Evolutionary conservation across 2,888 invertebrate species (phyloP).

Genomic region (Plemyria rubiginata): DNA sequence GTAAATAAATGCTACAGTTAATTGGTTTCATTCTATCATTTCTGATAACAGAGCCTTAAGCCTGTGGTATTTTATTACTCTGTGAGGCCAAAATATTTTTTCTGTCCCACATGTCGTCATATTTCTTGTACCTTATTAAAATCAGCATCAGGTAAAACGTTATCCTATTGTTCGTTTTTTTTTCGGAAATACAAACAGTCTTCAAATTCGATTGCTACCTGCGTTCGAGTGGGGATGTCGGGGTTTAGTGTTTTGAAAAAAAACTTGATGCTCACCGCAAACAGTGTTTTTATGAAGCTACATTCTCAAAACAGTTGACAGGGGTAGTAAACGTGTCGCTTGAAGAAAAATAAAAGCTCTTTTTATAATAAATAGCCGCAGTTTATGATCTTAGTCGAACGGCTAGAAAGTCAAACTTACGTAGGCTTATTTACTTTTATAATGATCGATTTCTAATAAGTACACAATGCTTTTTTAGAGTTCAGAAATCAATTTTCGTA

Average conservation of each 20-base stretch:
- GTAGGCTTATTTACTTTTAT: slow-evolving; percentile 13
- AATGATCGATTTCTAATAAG: slow-evolving; percentile 23
- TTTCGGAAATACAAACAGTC: slow-evolving; percentile 81
- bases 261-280: slow-evolving; percentile 77
- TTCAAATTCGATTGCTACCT: slow-evolving; percentile 80
- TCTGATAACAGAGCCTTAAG: too few relatives aligned
- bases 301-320: slow-evolving; percentile 56
- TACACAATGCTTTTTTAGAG: slow-evolving; percentile 16
- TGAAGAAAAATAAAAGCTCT: not conserved
- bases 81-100: slow-evolving; percentile 30
- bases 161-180: slow-evolving; percentile 73
- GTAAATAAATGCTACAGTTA: too few relatives aligned
- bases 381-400: not conserved
- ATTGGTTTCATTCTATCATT: too few relatives aligned
- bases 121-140: slow-evolving; percentile 81
- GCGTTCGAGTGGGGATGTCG: slow-evolving; percentile 78
- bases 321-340: slow-evolving; percentile 52
- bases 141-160: slow-evolving; percentile 78
- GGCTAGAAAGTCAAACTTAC: slow-evolving; percentile 6
- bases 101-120: slow-evolving; percentile 76
- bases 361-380: not conserved
- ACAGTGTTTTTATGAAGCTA: slow-evolving; percentile 78
- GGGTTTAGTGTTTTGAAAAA: slow-evolving; percentile 75
- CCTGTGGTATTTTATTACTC: not conserved
- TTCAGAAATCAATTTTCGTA: slow-evolving; percentile 33